Base-by-base conservation (phyloP, 2,888 invertebrate species). In the Amiota mariae region DNA sequence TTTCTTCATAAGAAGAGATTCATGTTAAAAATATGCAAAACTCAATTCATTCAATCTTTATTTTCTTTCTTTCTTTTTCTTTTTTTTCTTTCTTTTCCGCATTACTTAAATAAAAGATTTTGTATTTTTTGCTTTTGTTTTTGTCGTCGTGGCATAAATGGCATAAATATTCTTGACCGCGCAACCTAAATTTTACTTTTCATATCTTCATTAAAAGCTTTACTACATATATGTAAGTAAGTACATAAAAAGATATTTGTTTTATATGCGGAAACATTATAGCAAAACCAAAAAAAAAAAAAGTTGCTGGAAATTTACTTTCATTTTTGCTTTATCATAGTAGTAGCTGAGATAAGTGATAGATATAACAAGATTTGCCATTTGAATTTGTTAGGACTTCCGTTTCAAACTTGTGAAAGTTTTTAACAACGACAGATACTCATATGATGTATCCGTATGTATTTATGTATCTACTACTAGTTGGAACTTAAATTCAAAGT, bases 11-110 rank as follows among this genome's bases (percentile, higher is more conserved):
- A 20, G 59, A 59, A 15, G 20, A 74, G 76, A 74, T 82, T 85
- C 86, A 85, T 85, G 86, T 82, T 73, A 81, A 72, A 85, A 85
- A 85, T 86, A 85, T 85, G 86, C 85, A 84, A 86, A 85, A 85
- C 24, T 24, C 24, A 24, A 24, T 24, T 24, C 24, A 24, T 24
- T 24, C 24, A 24, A 24, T 24, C 24, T 24, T n/a, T n/a, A n/a
- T n/a, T n/a, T 36, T 36, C 36, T 36, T 36, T 79, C 83, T 74
- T 76, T 67, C 75, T 79, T 47, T 77, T 74, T 49, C 24, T 12
- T 24, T 59, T 59, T 36, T 36, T 36, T 36, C 36, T 36, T 36
- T 63, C 46, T 46, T 46, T 9, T 8, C 20, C 59, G 12, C 59
- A 59, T 20, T 20, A n/a, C 59, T 18, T 59, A 20, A 59, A 59